Evolutionary conservation across 1,140 invertebrate genomes (phyloP).

Genomic region (Drosophila mojavensis): DNA sequence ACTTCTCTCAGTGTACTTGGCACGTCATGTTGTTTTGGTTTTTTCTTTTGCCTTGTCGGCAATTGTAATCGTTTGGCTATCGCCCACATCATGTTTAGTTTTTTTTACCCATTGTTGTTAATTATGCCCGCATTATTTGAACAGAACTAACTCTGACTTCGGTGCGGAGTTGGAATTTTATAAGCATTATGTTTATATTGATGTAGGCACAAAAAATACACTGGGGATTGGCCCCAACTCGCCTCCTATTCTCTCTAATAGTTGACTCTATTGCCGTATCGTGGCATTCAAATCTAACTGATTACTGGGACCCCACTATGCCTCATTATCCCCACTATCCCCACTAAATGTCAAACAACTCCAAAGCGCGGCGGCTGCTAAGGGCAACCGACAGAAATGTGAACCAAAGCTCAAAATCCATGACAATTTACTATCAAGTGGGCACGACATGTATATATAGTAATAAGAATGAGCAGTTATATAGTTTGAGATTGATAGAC

Average conservation of each 20-base stretch:
- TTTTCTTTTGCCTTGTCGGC: constrained; percentile 23
- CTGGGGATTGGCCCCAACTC: constrained; percentile 5
- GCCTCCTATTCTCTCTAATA: constrained; percentile 35
- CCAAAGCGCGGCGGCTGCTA: constrained; percentile 66
- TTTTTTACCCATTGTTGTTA: constrained; percentile 60
- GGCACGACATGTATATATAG: neutral
- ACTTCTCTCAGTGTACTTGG: neutral
- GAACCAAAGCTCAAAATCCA: constrained; percentile 46
- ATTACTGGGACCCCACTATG: constrained; percentile 40
- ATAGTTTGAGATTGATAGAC: neutral
- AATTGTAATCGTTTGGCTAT: constrained; percentile 42
- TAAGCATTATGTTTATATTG: constrained; percentile 60
- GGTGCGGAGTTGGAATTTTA: constrained; percentile 60
- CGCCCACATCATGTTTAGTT: constrained; percentile 38
- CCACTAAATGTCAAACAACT: constrained; percentile 65
- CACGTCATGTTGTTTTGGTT: neutral
- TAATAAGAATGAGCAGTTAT: neutral
- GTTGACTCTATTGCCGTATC: constrained; percentile 28
- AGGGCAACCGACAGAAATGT: constrained; percentile 57
- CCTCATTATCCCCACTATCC: neutral
- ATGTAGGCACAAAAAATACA: constrained; percentile 25
- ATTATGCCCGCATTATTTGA: constrained; percentile 77
- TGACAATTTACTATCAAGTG: constrained; percentile 39
- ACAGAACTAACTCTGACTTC: neutral
- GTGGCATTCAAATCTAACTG: constrained; percentile 33